These are phyloP conservation scores for Ciconia maguari DNA, from an alignment of 2,113 vertebrate species.

Conservation along the genomic window DNA sequence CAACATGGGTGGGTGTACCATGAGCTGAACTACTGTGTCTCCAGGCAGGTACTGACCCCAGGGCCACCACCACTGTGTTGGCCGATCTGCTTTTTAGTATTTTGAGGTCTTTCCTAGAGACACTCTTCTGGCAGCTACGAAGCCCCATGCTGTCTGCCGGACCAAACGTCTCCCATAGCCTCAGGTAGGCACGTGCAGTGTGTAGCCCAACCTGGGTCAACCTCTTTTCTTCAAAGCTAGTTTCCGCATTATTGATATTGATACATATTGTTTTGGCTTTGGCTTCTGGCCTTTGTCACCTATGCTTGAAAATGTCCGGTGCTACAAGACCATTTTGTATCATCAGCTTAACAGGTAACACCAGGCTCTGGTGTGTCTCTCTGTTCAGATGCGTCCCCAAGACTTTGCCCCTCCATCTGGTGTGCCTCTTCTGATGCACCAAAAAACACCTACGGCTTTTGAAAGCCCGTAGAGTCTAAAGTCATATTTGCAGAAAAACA, in stretches of 20 bases:
- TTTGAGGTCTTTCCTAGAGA: not conserved
- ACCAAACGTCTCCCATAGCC: not conserved
- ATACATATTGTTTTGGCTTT: not conserved
- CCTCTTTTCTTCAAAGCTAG: not conserved
- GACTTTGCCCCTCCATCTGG: not conserved
- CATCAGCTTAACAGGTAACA: not conserved
- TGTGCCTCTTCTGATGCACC: not conserved
- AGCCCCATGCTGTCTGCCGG: not conserved
- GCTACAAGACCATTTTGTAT: not conserved
- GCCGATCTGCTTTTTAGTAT: not conserved
- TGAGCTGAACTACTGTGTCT: not conserved
- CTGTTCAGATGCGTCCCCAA: not conserved
- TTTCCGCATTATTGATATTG: not conserved
- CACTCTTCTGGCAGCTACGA: not conserved
- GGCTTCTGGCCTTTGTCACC: not conserved
- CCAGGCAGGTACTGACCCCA: not conserved
- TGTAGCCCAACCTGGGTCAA: not conserved
- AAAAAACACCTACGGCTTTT: not conserved
- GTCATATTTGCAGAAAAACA: conserved; percentile 1
- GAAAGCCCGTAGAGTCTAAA: not conserved
- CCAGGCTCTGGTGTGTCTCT: not conserved
- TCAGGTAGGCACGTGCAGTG: not conserved
- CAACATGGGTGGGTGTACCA: too few relatives aligned
- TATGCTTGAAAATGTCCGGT: not conserved
- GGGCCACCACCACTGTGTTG: not conserved